These are phyloP conservation scores for Hypocryptadius cinnamomeus DNA, from an alignment of 2,113 vertebrate genomes.

Conservation along the genomic window DNA sequence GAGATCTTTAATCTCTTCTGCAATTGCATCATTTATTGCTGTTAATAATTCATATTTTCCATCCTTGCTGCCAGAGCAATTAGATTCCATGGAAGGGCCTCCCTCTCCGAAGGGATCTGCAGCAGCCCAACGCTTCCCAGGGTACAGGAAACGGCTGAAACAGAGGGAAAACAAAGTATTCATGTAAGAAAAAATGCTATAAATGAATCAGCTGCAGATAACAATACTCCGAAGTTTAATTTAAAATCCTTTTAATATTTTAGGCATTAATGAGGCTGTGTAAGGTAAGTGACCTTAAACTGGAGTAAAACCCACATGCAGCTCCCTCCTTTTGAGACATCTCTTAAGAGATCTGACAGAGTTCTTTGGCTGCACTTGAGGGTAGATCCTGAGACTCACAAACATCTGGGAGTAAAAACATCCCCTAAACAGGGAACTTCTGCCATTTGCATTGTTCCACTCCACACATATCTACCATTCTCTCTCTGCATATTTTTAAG, in stretches of 20 bases:
- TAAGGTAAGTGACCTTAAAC: neutral
- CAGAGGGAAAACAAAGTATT: neutral
- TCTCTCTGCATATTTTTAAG: neutral
- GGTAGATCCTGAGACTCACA: neutral
- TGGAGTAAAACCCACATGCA: neutral
- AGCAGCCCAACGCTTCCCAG: constrained; percentile 76
- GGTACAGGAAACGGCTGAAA: constrained; percentile 88
- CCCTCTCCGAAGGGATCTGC: constrained; percentile 72
- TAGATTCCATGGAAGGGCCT: constrained; percentile 56
- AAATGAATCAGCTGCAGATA: neutral
- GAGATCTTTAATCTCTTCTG: constrained; percentile 86
- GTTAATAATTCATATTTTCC: constrained; percentile 93
- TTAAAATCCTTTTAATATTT: neutral
- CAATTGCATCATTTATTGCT: constrained; percentile 84
- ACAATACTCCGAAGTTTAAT: neutral
- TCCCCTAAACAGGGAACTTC: neutral
- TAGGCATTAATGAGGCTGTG: neutral
- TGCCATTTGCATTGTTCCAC: neutral
- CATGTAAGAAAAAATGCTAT: neutral
- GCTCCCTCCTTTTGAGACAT: neutral
- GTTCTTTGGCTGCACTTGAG: neutral
- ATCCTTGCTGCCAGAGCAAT: constrained; percentile 78
- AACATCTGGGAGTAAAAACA: neutral
- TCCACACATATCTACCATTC: neutral
- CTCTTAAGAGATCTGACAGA: neutral